Evolutionary conservation across 2,888 invertebrate genomes (phyloP).

Genomic region (Amphiduros pacificus): DNA sequence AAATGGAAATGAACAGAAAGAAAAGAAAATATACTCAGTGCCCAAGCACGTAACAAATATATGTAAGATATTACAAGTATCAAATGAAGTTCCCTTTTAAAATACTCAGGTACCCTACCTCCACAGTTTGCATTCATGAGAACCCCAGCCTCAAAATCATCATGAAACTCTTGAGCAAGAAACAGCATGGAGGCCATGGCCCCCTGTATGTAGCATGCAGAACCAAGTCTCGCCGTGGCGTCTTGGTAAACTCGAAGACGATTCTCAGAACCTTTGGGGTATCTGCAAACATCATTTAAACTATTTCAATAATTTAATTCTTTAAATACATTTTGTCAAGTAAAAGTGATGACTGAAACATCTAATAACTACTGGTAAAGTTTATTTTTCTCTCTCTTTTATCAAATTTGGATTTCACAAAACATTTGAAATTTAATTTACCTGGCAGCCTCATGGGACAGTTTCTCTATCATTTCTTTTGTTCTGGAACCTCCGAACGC

Average conservation of each 20-base stretch:
- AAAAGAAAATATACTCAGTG: too few species aligned
- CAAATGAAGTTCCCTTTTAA: too few species aligned
- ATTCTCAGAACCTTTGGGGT: constrained; percentile 25
- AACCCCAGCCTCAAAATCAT: constrained; percentile 43
- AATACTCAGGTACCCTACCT: constrained; percentile 35
- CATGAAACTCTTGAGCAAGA: constrained; percentile 42
- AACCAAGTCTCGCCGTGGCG: constrained; percentile 37
- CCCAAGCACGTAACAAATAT: too few species aligned
- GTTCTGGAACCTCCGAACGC: constrained; percentile 41
- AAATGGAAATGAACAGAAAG: too few species aligned
- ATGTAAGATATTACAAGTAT: too few species aligned
- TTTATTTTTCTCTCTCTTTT: too few species aligned
- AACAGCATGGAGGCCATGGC: constrained; percentile 44
- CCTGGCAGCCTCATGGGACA: constrained; percentile 32
- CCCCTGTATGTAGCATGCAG: constrained; percentile 49
- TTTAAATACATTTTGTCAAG: too few species aligned
- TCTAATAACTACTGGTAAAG: too few species aligned
- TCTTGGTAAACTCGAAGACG: constrained; percentile 37
- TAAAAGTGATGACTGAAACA: too few species aligned
- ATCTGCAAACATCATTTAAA: too few species aligned
- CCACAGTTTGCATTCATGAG: constrained; percentile 50
- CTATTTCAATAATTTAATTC: too few species aligned
- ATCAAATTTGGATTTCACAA: too few species aligned
- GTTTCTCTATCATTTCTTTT: constrained; percentile 32
- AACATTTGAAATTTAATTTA: not conserved